Conservation (phyloP, 1,140 invertebrate genomes). For the Brachionus sp. region DNA sequence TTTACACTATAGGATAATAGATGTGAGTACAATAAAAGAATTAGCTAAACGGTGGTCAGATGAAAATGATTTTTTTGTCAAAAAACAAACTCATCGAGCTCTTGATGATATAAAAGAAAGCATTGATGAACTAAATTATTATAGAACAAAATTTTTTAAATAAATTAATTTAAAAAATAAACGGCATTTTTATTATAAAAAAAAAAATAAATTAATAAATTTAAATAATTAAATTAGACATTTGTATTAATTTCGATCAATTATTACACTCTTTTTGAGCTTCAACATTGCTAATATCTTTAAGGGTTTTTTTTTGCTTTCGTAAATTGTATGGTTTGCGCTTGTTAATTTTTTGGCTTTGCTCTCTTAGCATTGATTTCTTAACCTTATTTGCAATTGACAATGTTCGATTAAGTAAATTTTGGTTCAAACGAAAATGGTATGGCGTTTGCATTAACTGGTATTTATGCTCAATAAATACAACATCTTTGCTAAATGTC, state of each 20-base stretch:
- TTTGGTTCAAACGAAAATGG: neutral
- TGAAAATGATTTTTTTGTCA: neutral
- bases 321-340: neutral
- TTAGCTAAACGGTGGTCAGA: constrained; percentile 62
- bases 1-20: constrained; percentile 86
- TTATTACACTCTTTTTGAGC: neutral
- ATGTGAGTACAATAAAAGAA: constrained; percentile 86
- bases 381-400: neutral
- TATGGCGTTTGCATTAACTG: constrained; percentile 13
- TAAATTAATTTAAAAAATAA: neutral
- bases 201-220: neutral
- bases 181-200: neutral
- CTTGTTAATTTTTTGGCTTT: neutral
- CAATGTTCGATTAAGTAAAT: neutral
- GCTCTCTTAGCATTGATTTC: neutral
- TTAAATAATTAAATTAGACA: neutral
- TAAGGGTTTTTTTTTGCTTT: neutral
- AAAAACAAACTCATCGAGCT: constrained; percentile 60
- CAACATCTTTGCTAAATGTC: neutral
- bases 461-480: constrained; percentile 3
- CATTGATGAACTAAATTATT: constrained; percentile 76
- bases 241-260: too few species aligned
- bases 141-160: constrained; percentile 65
- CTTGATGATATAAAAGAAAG: constrained; percentile 80
- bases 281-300: neutral